phyloP scores from a whole-genome alignment of 2,113 vertebrate genomes.

The Cottus gobio region DNA sequence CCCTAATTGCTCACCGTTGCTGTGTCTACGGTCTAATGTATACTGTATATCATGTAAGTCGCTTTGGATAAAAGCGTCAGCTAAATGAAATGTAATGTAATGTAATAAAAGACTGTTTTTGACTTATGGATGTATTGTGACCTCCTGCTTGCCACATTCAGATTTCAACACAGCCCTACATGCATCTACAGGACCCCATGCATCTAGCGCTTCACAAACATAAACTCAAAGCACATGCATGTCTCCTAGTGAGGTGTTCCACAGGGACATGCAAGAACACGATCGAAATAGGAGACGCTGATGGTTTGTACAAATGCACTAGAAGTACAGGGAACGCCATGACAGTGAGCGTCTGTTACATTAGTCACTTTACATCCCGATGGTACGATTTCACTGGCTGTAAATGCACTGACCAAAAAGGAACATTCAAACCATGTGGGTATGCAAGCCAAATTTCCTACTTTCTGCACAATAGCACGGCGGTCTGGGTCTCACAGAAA shows the following conservation, averaged over 20 bases:
- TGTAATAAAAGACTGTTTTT: too few relatives aligned
- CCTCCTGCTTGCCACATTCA: background rate
- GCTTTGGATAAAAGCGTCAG: too few relatives aligned
- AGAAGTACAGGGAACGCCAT: background rate
- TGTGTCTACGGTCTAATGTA: too few relatives aligned
- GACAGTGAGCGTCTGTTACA: background rate
- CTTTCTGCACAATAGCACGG: slow-evolving; percentile 17
- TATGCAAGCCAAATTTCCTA: background rate
- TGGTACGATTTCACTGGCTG: slow-evolving; percentile 5
- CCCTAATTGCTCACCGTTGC: too few relatives aligned
- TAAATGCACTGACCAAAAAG: slow-evolving; percentile 10
- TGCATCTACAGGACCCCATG: slow-evolving; percentile 2
- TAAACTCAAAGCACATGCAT: slow-evolving; percentile 13
- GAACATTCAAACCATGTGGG: slow-evolving; percentile 11
- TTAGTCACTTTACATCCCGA: slow-evolving; percentile 26
- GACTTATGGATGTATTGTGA: slow-evolving; percentile 35
- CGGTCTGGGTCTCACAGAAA: slow-evolving; percentile 14
- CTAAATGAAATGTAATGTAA: too few relatives aligned
- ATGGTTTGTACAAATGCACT: background rate
- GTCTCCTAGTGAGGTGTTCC: background rate
- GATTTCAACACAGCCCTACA: slow-evolving; percentile 15
- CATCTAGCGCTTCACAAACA: background rate
- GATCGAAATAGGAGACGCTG: background rate
- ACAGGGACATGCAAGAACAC: background rate
- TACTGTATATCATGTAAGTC: too few relatives aligned